A percentile compares a stretch with the other conserved stretches of the same genome.
phyloP scores from a whole-genome alignment of 2,888 invertebrate species.

The Ptilodon capucinus region DNA sequence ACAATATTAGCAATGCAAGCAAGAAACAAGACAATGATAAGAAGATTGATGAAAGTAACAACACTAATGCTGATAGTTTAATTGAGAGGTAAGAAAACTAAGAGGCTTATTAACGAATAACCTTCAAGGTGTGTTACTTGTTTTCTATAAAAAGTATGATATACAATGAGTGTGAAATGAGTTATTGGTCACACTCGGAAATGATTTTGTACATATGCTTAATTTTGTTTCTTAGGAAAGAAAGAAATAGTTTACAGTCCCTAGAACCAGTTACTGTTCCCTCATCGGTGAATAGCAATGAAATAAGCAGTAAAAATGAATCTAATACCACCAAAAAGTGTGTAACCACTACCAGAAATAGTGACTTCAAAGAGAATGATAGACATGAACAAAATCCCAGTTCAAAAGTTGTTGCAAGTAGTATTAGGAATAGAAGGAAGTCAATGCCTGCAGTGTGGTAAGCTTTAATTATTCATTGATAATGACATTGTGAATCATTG shows the following conservation, averaged over 20 bases:
- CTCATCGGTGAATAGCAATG: conserved; percentile 1
- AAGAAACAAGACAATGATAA: conserved; percentile 13
- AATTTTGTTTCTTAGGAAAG: conserved; percentile 11
- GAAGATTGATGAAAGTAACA: conserved; percentile 6
- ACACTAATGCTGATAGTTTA: conserved; percentile 4
- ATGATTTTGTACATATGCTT: background rate
- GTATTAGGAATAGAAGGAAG: conserved; percentile 53
- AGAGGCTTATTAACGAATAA: too few relatives aligned
- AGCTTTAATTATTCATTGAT: conserved; percentile 9
- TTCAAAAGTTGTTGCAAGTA: conserved; percentile 12
- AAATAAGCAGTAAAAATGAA: conserved; percentile 7
- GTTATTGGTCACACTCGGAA: too few relatives aligned
- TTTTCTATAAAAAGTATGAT: too few relatives aligned
- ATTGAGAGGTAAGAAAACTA: conserved; percentile 23
- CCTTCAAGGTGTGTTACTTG: too few relatives aligned
- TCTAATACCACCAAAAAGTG: too few relatives aligned
- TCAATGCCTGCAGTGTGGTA: conserved; percentile 58
- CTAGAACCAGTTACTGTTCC: background rate
- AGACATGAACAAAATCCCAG: conserved; percentile 11
- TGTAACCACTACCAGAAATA: too few relatives aligned
- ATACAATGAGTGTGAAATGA: background rate
- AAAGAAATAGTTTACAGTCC: background rate
- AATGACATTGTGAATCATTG: background rate
- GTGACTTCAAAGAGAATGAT: conserved; percentile 11
- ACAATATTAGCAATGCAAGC: conserved; percentile 2